Conservation (phyloP, 2,797 vertebrate genomes). For the Sebastolobus alascanus region DNA sequence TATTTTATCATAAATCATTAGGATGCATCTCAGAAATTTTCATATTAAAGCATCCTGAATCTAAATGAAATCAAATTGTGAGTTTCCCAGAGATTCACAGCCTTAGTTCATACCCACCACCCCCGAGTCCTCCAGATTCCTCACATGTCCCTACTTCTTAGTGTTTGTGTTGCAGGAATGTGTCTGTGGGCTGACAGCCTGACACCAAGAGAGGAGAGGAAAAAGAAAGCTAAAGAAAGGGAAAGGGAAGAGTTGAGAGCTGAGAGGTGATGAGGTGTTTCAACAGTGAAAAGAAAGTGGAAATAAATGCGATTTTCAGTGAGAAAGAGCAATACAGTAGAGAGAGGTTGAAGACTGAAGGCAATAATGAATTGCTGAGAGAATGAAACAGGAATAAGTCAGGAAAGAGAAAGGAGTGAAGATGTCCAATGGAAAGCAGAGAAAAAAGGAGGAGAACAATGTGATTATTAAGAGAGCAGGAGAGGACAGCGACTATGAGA, state of each 20-base stretch:
- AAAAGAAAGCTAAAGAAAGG: conserved; percentile 33
- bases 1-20: background rate
- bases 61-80: conserved; percentile 7
- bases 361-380: conserved; percentile 55
- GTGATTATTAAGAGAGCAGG: conserved; percentile 33
- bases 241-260: conserved; percentile 35
- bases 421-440: conserved; percentile 29
- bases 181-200: conserved; percentile 56
- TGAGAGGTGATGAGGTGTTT: conserved; percentile 52
- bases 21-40: background rate
- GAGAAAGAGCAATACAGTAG: conserved; percentile 23
- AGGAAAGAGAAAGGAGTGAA: conserved; percentile 27
- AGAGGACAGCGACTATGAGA: conserved; percentile 20
- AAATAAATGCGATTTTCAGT: conserved; percentile 44
- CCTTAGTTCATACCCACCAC: conserved; percentile 5
- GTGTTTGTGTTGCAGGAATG: conserved; percentile 41
- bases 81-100: conserved; percentile 2
- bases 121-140: conserved; percentile 13
- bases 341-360: conserved; percentile 24
- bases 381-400: conserved; percentile 42
- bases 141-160: conserved; percentile 26
- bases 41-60: conserved; percentile 4
- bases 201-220: conserved; percentile 45
- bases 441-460: conserved; percentile 31
- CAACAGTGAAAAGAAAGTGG: conserved; percentile 30